Percentiles rank a stretch among this genome's conserved stretches.
phyloP scores from a whole-genome alignment of 2,888 invertebrate species.

The Drosophila picticornis region DNA sequence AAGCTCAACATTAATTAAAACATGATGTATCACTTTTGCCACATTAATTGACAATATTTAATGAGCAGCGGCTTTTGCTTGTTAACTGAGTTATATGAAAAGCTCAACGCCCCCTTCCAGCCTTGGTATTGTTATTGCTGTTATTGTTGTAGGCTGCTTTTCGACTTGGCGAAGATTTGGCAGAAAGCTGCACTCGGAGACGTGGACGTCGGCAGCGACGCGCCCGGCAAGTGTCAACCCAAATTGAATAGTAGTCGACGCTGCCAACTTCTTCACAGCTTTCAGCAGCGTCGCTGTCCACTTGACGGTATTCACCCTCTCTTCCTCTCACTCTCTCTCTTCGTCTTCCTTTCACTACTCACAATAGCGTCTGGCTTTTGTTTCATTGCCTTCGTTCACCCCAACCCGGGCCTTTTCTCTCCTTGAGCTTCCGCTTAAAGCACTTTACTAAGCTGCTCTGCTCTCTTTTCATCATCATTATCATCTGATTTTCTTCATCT shows the following conservation, averaged over 20 bases:
- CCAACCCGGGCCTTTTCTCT: neutral
- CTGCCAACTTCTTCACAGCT: slow-evolving; percentile 46
- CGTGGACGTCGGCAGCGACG: slow-evolving; percentile 4
- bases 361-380: slow-evolving; percentile 32
- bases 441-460: slow-evolving; percentile 34
- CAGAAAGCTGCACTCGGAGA: slow-evolving; percentile 12
- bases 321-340: neutral
- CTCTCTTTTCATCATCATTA: slow-evolving; percentile 20
- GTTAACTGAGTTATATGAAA: slow-evolving; percentile 8
- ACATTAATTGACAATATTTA: slow-evolving; percentile 50
- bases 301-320: slow-evolving; percentile 46
- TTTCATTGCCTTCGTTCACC: neutral
- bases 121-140: neutral
- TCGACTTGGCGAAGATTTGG: slow-evolving; percentile 5
- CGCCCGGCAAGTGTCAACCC: slow-evolving; percentile 44
- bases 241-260: slow-evolving; percentile 52
- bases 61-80: slow-evolving; percentile 19
- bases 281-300: slow-evolving; percentile 31
- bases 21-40: slow-evolving; percentile 63
- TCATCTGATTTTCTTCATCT: slow-evolving; percentile 12
- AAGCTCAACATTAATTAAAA: slow-evolving; percentile 46
- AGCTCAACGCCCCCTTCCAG: neutral
- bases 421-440: slow-evolving; percentile 25
- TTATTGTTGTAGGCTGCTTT: slow-evolving; percentile 18
- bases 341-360: neutral